Conservation (phyloP, 2,113 vertebrate genomes). For the Thermophis baileyi region DNA sequence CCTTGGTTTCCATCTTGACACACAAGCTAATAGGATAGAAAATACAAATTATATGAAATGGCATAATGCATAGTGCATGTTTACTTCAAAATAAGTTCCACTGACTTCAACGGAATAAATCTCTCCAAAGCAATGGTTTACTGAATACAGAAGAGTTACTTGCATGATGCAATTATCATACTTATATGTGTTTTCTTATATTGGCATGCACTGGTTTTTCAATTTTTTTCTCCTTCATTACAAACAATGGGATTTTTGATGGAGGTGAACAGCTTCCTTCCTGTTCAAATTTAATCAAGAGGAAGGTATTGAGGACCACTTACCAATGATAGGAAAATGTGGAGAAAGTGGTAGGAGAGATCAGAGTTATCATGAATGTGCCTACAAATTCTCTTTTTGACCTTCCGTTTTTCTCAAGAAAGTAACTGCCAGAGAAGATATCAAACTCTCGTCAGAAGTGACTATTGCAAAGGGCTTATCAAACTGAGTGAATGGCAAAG, state of each 20-base stretch:
- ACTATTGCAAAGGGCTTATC: not conserved
- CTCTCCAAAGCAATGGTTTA: not conserved
- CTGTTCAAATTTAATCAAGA: not conserved
- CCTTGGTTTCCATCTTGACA: not conserved
- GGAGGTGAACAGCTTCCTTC: not conserved
- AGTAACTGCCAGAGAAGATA: not conserved
- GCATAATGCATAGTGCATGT: not conserved
- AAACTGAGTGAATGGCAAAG: not conserved
- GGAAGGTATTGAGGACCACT: not conserved
- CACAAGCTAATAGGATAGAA: not conserved
- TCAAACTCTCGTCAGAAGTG: not conserved
- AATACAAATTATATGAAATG: not conserved
- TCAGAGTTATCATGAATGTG: not conserved
- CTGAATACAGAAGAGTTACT: not conserved
- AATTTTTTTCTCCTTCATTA: not conserved
- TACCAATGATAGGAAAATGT: not conserved
- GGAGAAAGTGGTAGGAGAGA: not conserved
- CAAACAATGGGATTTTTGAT: not conserved
- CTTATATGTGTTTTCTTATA: not conserved
- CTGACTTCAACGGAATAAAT: not conserved
- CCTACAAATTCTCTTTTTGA: not conserved
- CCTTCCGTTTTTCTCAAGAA: not conserved
- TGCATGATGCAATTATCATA: not conserved
- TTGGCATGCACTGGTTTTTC: not conserved
- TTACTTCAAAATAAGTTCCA: not conserved